phyloP scores from a whole-genome alignment of 2,888 invertebrate species.

The Pecten maximus region DNA sequence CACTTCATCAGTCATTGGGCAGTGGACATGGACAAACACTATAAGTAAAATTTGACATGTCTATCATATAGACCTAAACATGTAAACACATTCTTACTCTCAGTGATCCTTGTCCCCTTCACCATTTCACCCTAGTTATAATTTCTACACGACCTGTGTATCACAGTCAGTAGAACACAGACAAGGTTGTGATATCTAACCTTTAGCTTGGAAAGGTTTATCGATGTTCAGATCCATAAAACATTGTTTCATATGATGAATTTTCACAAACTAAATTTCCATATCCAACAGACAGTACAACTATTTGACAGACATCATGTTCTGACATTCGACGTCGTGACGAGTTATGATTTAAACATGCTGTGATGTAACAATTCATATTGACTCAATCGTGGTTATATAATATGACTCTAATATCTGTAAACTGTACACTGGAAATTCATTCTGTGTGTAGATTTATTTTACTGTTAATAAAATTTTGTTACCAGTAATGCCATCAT shows the following conservation, averaged over 20 bases:
- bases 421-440: no score
- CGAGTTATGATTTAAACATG: neutral
- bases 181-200: neutral
- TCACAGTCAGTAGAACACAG: neutral
- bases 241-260: neutral
- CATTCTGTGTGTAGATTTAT: no score
- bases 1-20: no score
- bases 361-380: neutral
- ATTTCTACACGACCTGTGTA: neutral
- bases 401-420: neutral
- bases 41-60: no score
- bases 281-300: slow-evolving; percentile 5
- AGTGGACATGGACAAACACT: no score
- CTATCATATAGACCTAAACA: no score
- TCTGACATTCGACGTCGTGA: slow-evolving; percentile 1
- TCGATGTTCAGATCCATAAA: neutral
- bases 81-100: no score
- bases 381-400: neutral
- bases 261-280: neutral
- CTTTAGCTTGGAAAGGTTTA: neutral
- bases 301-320: neutral
- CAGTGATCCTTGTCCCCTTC: neutral
- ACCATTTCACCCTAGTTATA: neutral
- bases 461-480: no score
- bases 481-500: no score